A percentile compares a stretch with the other conserved stretches of the same genome.
phyloP scores from a whole-genome alignment of 2,888 invertebrate species.

The Dryocosmus kuriphilus region DNA sequence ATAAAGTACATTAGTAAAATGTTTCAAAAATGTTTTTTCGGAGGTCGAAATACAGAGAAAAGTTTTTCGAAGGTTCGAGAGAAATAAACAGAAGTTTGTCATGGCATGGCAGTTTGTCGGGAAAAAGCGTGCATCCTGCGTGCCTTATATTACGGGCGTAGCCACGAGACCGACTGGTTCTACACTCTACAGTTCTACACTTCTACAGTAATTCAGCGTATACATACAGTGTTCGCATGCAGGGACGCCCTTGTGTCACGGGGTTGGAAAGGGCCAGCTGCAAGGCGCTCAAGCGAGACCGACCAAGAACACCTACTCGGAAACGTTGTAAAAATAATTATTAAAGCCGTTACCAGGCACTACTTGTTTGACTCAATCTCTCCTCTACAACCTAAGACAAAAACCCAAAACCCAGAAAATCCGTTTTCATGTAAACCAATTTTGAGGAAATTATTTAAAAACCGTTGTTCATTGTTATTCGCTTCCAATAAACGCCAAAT shows the following conservation, averaged over 20 bases:
- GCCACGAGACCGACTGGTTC: constrained; percentile 60
- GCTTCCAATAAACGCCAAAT: not conserved
- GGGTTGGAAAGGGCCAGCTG: constrained; percentile 76
- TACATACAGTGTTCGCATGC: constrained; percentile 61
- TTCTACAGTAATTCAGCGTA: constrained; percentile 41
- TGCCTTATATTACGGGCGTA: constrained; percentile 67
- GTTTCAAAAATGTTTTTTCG: constrained; percentile 12
- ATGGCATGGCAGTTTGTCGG: constrained; percentile 61
- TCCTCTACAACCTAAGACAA: constrained; percentile 4
- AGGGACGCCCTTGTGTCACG: constrained; percentile 72
- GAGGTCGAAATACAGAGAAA: constrained; percentile 41
- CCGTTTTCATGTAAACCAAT: not conserved
- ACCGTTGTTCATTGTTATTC: too few relatives aligned
- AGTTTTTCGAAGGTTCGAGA: constrained; percentile 62
- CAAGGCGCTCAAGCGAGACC: constrained; percentile 76
- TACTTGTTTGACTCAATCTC: constrained; percentile 48
- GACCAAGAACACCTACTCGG: constrained; percentile 72
- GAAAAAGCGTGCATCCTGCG: constrained; percentile 71
- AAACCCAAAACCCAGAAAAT: not conserved
- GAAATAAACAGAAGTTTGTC: constrained; percentile 61
- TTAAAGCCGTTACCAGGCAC: constrained; percentile 75
- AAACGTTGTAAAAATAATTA: constrained; percentile 78
- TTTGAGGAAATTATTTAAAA: not conserved
- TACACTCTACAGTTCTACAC: constrained; percentile 37
- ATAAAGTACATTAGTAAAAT: not conserved